Evolutionary conservation across 2,797 vertebrate species (phyloP).

Genomic region (Gephyroberyx darwinii): DNA sequence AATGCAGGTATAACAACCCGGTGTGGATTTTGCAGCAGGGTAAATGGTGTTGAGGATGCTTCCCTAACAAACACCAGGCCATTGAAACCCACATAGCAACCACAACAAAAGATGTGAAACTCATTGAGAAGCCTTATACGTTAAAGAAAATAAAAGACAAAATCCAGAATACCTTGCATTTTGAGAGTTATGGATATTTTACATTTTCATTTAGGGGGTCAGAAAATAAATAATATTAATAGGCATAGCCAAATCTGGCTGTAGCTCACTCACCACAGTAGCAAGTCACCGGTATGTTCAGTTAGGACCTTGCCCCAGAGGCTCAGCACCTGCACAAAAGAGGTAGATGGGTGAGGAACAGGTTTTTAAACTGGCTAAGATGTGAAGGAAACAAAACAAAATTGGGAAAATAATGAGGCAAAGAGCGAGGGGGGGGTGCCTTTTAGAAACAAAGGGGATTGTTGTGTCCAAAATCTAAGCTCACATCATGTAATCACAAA

Average conservation of each 20-base stretch:
- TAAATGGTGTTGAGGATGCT: neutral
- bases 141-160: neutral
- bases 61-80: neutral
- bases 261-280: slow-evolving; percentile 70
- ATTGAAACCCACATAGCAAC: neutral
- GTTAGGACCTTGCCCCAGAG: slow-evolving; percentile 58
- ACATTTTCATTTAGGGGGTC: too few relatives aligned
- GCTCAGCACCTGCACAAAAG: slow-evolving; percentile 59
- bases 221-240: neutral
- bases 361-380: neutral
- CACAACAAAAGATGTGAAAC: neutral
- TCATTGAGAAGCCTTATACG: neutral
- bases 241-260: neutral
- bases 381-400: too few relatives aligned
- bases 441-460: neutral
- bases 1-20: neutral
- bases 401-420: too few relatives aligned
- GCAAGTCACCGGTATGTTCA: slow-evolving; percentile 64
- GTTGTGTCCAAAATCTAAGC: neutral
- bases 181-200: too few relatives aligned
- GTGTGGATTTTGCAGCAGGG: neutral
- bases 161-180: neutral
- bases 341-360: neutral
- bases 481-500: neutral
- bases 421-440: too few relatives aligned